phyloP scores from a whole-genome alignment of 2,113 vertebrate species.

The Muntiacus muntjak region DNA sequence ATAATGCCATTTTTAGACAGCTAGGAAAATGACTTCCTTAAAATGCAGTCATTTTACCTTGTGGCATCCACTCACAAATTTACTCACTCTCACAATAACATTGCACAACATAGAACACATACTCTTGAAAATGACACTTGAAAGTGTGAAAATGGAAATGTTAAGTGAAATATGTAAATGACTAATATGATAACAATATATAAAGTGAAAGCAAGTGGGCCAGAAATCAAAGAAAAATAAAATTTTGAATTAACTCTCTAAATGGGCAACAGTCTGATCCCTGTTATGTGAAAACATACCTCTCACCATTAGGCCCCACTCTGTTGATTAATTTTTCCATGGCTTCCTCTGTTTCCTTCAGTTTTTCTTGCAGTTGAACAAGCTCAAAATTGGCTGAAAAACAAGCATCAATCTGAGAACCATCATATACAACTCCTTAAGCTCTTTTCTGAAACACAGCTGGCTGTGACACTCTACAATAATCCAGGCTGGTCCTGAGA shows the following conservation, averaged over 20 bases:
- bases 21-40: background rate
- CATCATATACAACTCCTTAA: background rate
- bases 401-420: conserved; percentile 38
- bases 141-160: background rate
- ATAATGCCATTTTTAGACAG: background rate
- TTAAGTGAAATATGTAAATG: background rate
- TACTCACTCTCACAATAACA: background rate
- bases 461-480: background rate
- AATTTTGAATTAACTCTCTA: background rate
- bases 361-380: conserved; percentile 93
- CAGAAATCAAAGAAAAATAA: conserved; percentile 13
- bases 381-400: conserved; percentile 93
- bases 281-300: conserved; percentile 78
- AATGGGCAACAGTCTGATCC: background rate
- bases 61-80: conserved; percentile 3
- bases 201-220: conserved; percentile 17
- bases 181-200: background rate
- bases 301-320: conserved; percentile 85
- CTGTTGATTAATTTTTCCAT: conserved; percentile 94
- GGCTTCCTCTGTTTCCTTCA: conserved; percentile 92
- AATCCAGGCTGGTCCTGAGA: background rate
- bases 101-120: background rate
- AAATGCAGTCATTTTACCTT: background rate
- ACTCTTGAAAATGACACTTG: background rate
- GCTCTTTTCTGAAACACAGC: background rate